A percentile compares a stretch with the other conserved stretches of the same genome.
Conservation (phyloP, 2,888 invertebrate species). For the Tupiocoris notatus region DNA sequence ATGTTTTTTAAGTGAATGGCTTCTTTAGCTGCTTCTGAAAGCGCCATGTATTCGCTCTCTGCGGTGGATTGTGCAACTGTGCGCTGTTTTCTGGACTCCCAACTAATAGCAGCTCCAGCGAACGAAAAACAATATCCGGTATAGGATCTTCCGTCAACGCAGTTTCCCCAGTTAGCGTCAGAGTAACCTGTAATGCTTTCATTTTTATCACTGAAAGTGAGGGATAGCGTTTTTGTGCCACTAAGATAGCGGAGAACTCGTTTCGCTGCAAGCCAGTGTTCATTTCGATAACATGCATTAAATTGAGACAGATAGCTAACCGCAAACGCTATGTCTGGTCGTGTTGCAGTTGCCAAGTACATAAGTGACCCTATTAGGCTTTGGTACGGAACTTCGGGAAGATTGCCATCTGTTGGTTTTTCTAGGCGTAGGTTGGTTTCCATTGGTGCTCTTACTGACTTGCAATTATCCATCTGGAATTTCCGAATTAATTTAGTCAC, state of each 20-base stretch:
- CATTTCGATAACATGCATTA: no score
- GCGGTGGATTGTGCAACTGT: constrained; percentile 12
- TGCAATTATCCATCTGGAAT: not conserved
- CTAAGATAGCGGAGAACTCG: constrained; percentile 46
- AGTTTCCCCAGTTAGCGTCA: constrained; percentile 35
- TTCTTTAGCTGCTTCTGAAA: no score
- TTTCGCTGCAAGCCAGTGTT: no score
- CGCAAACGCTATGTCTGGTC: constrained; percentile 35
- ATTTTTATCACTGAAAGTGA: no score
- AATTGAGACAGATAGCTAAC: constrained; percentile 29
- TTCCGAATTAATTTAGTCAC: no score
- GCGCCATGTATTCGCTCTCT: constrained; percentile 17
- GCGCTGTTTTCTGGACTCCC: not conserved
- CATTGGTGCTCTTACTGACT: not conserved
- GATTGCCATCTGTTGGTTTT: not conserved
- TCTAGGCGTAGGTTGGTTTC: not conserved
- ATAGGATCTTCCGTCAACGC: constrained; percentile 13
- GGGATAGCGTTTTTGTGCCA: constrained; percentile 40
- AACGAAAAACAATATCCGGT: constrained; percentile 1
- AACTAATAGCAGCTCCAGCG: not conserved
- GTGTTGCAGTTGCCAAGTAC: constrained; percentile 30
- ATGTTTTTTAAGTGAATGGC: no score
- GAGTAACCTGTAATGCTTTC: no score
- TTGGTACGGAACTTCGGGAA: not conserved
- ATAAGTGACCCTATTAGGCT: constrained; percentile 18